phyloP scores from a whole-genome alignment of 2,888 invertebrate genomes.

The Protonemura montana region DNA sequence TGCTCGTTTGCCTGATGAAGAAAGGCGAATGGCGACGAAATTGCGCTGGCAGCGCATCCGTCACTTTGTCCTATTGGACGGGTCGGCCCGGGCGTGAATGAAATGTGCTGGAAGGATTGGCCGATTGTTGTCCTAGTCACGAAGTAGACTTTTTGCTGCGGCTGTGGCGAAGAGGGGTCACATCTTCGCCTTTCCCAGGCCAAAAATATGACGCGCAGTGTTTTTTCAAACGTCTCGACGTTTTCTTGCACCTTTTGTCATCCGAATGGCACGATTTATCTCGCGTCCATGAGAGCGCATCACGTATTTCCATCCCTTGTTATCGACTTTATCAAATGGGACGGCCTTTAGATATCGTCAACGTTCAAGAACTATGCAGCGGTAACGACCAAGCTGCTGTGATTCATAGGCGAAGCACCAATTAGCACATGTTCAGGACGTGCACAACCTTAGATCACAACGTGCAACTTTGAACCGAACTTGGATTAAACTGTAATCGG shows the following conservation, averaged over 20 bases:
- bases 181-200: not conserved
- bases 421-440: not conserved
- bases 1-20: not conserved
- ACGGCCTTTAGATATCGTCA: not conserved
- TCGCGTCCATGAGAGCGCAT: not conserved
- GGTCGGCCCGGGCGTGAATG: not conserved
- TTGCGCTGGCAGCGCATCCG: not conserved
- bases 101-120: not conserved
- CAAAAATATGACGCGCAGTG: not conserved
- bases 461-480: not conserved
- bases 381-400: not conserved
- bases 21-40: not conserved
- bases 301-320: not conserved
- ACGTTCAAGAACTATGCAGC: not conserved
- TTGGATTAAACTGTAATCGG: not conserved
- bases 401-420: not conserved
- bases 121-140: not conserved
- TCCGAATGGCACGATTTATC: not conserved
- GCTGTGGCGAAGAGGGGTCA: too few species aligned
- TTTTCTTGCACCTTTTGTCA: not conserved
- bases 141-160: too few species aligned
- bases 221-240: not conserved
- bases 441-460: not conserved
- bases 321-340: not conserved
- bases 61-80: not conserved